Conservation (phyloP, 92 coral and sea anemone species). For the Meandrina meandrites region DNA sequence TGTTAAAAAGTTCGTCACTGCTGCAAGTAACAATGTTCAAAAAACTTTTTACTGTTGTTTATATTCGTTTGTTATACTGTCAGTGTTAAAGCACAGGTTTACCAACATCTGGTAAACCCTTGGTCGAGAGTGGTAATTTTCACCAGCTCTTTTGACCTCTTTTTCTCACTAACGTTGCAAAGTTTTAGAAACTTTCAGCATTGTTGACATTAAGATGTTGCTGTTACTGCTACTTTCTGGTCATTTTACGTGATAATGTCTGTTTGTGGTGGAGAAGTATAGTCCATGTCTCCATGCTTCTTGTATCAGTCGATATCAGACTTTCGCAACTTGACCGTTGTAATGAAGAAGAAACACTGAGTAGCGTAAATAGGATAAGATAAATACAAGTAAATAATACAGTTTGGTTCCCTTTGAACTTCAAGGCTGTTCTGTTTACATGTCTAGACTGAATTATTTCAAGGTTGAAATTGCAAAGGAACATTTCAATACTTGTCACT, state of each 20-base stretch:
- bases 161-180: not conserved
- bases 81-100: not conserved
- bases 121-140: not conserved
- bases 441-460: not conserved
- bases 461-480: no score
- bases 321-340: not conserved
- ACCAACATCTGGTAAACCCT: not conserved
- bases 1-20: not conserved
- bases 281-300: not conserved
- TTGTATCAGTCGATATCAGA: constrained; percentile 4
- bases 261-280: not conserved
- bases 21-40: not conserved
- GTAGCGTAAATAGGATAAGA: constrained; percentile 1
- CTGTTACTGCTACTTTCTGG: not conserved
- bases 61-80: not conserved
- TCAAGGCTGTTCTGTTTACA: not conserved
- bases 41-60: not conserved
- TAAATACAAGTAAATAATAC: not conserved
- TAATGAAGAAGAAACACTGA: constrained; percentile 2
- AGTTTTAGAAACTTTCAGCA: not conserved
- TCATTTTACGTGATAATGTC: constrained; percentile 1
- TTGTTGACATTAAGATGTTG: constrained; percentile 6
- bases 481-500: no score
- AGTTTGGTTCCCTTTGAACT: not conserved
- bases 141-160: not conserved